Conservation (phyloP, 2,888 invertebrate species). For the Poecilus cupreus region DNA sequence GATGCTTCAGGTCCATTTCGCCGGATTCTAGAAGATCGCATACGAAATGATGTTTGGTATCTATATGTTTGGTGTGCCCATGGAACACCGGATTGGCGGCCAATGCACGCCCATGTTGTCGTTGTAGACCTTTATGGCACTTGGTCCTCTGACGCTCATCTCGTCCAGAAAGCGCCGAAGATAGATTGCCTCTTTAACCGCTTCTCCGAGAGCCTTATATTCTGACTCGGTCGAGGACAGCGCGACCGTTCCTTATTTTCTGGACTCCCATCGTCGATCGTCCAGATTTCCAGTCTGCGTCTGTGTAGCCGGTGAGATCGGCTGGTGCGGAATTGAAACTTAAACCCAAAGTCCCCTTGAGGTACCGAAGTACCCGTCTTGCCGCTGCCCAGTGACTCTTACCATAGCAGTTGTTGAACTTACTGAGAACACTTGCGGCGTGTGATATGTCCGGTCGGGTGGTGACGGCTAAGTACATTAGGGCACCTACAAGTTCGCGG, state of each 20-base stretch:
- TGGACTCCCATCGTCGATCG: slow-evolving; percentile 53
- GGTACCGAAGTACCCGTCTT: background rate
- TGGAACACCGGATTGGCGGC: too few relatives aligned
- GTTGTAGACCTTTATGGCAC: too few relatives aligned
- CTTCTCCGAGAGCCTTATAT: background rate
- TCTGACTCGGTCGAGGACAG: background rate
- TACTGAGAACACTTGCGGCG: slow-evolving; percentile 60
- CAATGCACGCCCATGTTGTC: too few relatives aligned
- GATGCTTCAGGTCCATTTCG: too few relatives aligned
- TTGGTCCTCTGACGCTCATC: too few relatives aligned
- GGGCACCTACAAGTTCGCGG: slow-evolving; percentile 60
- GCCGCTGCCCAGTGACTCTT: slow-evolving; percentile 42
- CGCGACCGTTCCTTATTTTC: background rate
- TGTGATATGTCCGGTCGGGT: slow-evolving; percentile 61
- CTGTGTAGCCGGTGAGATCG: slow-evolving; percentile 25
- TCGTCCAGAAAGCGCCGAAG: too few relatives aligned
- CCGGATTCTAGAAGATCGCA: too few relatives aligned
- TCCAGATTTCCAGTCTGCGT: slow-evolving; percentile 52
- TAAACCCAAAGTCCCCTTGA: background rate
- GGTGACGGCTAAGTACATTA: slow-evolving; percentile 61
- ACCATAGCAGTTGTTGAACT: slow-evolving; percentile 53
- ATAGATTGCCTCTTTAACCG: background rate
- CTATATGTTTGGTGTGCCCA: too few relatives aligned
- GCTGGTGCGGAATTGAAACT: background rate
- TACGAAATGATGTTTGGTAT: too few relatives aligned